A percentile compares a stretch with the other conserved stretches of the same genome.
Conservation (phyloP, 2,113 vertebrate genomes). For the Sclerurus mexicanus region DNA sequence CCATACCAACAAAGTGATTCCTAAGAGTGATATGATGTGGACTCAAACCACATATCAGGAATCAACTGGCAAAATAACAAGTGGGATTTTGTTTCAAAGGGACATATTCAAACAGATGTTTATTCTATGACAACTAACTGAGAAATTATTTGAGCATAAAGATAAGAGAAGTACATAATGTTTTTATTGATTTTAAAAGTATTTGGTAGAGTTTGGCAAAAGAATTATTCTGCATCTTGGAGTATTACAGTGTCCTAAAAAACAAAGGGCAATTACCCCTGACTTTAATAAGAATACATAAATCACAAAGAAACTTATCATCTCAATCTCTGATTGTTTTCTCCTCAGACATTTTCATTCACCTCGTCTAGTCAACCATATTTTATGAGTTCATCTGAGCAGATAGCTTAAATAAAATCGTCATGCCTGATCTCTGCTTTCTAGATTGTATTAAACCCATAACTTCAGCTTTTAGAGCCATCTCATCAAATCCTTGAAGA, state of each 20-base stretch:
- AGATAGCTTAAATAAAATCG: neutral
- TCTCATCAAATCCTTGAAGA: neutral
- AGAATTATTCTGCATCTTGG: neutral
- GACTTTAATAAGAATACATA: neutral
- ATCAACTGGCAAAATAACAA: slow-evolving; percentile 10
- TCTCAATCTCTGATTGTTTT: neutral
- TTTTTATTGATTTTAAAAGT: neutral
- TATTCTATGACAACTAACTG: neutral
- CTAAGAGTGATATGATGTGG: neutral
- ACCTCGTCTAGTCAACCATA: neutral
- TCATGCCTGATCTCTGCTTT: neutral
- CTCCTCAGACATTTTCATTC: neutral
- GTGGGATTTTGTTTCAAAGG: neutral
- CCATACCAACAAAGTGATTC: neutral
- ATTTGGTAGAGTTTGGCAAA: neutral
- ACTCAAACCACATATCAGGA: neutral
- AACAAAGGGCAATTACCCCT: neutral
- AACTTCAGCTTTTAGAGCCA: neutral
- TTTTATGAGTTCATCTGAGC: neutral
- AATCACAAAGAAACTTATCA: neutral
- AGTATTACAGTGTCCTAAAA: neutral
- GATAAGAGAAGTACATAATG: neutral
- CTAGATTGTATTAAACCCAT: neutral
- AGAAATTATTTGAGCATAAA: neutral
- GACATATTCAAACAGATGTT: neutral